A percentile compares a stretch with the other conserved stretches of the same genome.
Evolutionary conservation across 2,113 vertebrate genomes (phyloP).

Genomic region (Gyps fulvus): DNA sequence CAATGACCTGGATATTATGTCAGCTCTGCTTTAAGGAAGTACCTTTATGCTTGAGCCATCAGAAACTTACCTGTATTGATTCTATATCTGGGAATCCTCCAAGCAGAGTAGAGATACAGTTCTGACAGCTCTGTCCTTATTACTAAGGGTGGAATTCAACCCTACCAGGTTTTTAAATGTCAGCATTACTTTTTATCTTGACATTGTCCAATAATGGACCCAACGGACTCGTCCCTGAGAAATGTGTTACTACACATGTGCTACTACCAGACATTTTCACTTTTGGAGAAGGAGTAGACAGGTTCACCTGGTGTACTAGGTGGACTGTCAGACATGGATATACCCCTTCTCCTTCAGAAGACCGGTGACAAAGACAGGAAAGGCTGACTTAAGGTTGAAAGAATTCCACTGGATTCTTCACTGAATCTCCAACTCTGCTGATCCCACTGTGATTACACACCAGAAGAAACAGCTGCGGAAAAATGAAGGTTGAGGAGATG

Average conservation of each 20-base stretch:
- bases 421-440: neutral
- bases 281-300: neutral
- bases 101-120: neutral
- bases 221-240: neutral
- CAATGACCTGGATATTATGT: neutral
- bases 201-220: neutral
- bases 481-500: neutral
- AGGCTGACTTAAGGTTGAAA: too few relatives aligned
- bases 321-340: neutral
- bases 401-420: neutral
- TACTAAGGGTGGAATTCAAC: neutral
- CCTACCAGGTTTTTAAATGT: neutral
- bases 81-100: neutral
- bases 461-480: neutral
- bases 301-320: neutral
- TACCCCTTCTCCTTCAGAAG: neutral
- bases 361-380: neutral
- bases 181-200: neutral
- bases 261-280: too few relatives aligned
- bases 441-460: neutral
- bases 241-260: neutral
- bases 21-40: neutral
- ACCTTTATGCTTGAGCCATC: neutral
- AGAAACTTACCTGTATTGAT: neutral
- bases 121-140: neutral